A percentile compares a stretch with the other conserved stretches of the same genome.
These are phyloP conservation scores for Apomyelois bistriatella DNA, from an alignment of 2,888 invertebrate species.

Conservation along the genomic window DNA sequence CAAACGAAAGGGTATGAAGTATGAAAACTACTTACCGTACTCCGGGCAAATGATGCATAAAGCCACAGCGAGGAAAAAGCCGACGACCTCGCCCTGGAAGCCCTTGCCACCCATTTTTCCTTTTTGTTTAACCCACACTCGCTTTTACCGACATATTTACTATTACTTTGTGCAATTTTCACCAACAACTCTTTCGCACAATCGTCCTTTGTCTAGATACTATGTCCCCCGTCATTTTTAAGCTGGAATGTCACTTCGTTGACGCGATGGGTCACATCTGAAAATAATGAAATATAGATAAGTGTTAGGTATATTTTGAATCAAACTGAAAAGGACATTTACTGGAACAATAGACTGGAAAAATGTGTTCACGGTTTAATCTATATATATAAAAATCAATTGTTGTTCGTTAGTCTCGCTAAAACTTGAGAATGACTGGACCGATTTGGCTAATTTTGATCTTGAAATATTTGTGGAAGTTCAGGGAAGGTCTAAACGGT, in stretches of 20 bases:
- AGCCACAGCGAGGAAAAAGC: slow-evolving; percentile 68
- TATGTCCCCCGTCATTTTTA: slow-evolving; percentile 49
- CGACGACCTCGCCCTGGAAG: slow-evolving; percentile 65
- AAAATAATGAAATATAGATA: slow-evolving; percentile 33
- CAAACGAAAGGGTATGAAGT: slow-evolving; percentile 13
- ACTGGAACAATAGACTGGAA: neutral
- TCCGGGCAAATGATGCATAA: slow-evolving; percentile 71
- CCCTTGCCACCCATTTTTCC: slow-evolving; percentile 70
- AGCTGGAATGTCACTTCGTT: slow-evolving; percentile 22
- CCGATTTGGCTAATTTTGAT: too few relatives aligned
- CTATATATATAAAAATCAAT: too few relatives aligned
- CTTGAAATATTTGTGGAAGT: too few relatives aligned
- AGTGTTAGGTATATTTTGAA: neutral
- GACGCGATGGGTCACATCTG: slow-evolving; percentile 49
- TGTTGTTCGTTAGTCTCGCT: too few relatives aligned
- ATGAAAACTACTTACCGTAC: slow-evolving; percentile 59
- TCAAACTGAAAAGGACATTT: neutral
- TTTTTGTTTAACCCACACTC: slow-evolving; percentile 67
- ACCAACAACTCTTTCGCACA: slow-evolving; percentile 47
- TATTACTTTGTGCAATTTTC: slow-evolving; percentile 51
- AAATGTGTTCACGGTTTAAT: too few relatives aligned
- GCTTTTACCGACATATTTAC: slow-evolving; percentile 68
- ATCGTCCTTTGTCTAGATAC: slow-evolving; percentile 48
- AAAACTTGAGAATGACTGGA: too few relatives aligned
- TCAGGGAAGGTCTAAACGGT: too few relatives aligned